A percentile compares a stretch with the other conserved stretches of the same genome.
Evolutionary conservation across 2,797 vertebrate species (phyloP).

Genomic region (Coilia nasus): DNA sequence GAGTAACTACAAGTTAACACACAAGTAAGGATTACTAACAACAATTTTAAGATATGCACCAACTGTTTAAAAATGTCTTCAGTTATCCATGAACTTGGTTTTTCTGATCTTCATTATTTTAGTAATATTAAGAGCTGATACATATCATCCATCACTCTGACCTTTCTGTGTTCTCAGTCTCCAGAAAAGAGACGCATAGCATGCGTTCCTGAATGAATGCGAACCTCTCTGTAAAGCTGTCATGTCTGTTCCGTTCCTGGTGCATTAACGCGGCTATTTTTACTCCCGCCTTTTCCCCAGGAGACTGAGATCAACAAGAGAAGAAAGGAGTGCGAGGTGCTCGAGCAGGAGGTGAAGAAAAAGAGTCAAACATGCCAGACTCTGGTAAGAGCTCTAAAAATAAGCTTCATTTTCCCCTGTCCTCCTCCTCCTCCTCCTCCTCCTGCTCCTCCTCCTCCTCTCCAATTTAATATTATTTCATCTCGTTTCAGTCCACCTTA

Average conservation of each 20-base stretch:
- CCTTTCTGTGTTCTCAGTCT: slow-evolving; percentile 11
- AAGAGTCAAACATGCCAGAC: slow-evolving; percentile 84
- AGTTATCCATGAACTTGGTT: neutral
- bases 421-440: slow-evolving; percentile 39
- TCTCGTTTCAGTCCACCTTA: too few relatives aligned
- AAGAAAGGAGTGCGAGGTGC: slow-evolving; percentile 75
- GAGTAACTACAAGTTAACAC: too few relatives aligned
- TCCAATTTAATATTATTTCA: too few relatives aligned
- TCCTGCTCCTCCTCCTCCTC: slow-evolving; percentile 18
- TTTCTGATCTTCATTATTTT: neutral
- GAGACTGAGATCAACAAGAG: slow-evolving; percentile 79
- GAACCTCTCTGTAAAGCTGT: neutral
- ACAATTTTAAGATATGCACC: too few relatives aligned
- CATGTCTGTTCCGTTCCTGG: slow-evolving; percentile 32
- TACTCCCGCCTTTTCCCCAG: slow-evolving; percentile 57
- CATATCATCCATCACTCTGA: neutral
- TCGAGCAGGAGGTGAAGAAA: slow-evolving; percentile 78
- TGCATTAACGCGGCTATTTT: slow-evolving; percentile 7
- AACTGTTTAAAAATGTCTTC: neutral
- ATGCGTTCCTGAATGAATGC: neutral
- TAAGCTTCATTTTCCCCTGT: slow-evolving; percentile 41
- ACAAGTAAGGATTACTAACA: too few relatives aligned
- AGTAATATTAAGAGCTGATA: neutral
- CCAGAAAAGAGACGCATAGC: neutral
- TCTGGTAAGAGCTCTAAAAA: slow-evolving; percentile 79